Conservation (phyloP, 2,888 invertebrate species). For the Spilosoma lubricipeda region DNA sequence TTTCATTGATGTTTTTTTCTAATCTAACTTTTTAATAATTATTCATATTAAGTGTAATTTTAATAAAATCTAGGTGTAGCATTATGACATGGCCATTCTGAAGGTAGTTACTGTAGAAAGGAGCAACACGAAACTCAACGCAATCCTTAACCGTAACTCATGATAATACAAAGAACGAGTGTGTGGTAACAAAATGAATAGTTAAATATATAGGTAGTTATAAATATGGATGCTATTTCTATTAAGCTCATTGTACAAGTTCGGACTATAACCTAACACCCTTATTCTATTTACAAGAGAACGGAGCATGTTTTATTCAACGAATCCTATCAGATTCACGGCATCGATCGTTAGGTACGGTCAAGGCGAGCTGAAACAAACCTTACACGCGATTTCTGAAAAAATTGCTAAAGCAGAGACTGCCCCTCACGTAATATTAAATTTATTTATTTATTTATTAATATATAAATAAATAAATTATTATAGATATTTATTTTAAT, state of each 20-base stretch:
- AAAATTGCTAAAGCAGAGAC: slow-evolving; percentile 33
- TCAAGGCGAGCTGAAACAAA: slow-evolving; percentile 56
- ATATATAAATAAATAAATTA: too few relatives aligned
- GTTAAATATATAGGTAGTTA: background rate
- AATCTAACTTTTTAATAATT: background rate
- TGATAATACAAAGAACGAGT: background rate
- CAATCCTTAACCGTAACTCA: background rate
- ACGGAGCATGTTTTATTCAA: slow-evolving; percentile 43
- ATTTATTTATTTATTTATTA: too few relatives aligned
- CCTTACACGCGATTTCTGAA: slow-evolving; percentile 55
- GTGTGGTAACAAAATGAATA: too few relatives aligned
- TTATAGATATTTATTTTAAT: background rate
- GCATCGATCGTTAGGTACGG: slow-evolving; percentile 52
- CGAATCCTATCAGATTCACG: slow-evolving; percentile 40
- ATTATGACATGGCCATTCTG: background rate
- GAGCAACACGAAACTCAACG: background rate
- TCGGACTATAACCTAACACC: slow-evolving; percentile 30
- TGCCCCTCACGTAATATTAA: background rate
- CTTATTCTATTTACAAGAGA: slow-evolving; percentile 27
- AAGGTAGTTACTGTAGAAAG: background rate
- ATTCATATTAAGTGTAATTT: background rate
- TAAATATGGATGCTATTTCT: background rate
- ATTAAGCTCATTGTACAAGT: slow-evolving; percentile 25
- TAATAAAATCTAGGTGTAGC: background rate
- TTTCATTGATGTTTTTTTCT: background rate